These are phyloP conservation scores for Amphiprion percula DNA, from an alignment of 2,113 vertebrate species.

Conservation along the genomic window DNA sequence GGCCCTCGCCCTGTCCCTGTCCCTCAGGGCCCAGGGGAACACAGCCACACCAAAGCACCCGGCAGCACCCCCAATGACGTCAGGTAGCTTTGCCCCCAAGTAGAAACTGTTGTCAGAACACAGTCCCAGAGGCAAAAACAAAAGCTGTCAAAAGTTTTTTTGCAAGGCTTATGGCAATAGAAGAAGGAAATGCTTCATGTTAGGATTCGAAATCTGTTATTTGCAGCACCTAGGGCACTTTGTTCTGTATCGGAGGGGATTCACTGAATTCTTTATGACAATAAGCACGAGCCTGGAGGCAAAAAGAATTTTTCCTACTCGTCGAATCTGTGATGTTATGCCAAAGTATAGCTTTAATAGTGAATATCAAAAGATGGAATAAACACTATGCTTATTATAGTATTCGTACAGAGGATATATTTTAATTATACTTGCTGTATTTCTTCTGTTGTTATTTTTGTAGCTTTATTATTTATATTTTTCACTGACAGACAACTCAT, in stretches of 20 bases:
- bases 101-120: slow-evolving; percentile 35
- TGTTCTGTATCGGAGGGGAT: background rate
- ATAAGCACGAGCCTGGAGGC: background rate
- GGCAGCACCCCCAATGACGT: slow-evolving; percentile 90
- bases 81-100: slow-evolving; percentile 89
- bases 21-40: slow-evolving; percentile 85
- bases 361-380: background rate
- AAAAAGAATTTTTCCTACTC: background rate
- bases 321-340: background rate
- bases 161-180: background rate
- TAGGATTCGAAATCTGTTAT: background rate
- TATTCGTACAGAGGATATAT: background rate
- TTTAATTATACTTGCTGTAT: no score
- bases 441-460: background rate
- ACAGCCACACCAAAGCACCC: slow-evolving; percentile 87
- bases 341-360: background rate
- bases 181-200: slow-evolving; percentile 33
- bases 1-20: slow-evolving; percentile 86
- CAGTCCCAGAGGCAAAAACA: background rate
- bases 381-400: background rate
- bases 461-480: background rate
- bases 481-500: background rate
- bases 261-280: background rate
- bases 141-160: background rate
- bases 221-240: background rate